These are phyloP conservation scores for Cryptotermes secundus DNA, from an alignment of 1,140 invertebrate species.

Conservation along the genomic window DNA sequence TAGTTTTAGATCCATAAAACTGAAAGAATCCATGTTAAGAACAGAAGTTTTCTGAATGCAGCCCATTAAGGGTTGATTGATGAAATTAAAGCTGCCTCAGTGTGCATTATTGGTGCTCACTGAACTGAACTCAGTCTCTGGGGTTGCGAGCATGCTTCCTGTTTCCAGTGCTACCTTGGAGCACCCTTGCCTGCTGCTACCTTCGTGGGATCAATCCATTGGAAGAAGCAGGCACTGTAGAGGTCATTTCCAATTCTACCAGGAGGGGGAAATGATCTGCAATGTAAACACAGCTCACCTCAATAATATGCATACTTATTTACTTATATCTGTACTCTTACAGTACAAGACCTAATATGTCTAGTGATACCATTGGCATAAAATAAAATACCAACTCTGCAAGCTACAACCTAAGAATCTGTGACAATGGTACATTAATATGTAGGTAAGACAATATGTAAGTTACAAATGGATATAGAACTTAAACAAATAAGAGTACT, in stretches of 20 bases:
- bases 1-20: not conserved
- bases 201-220: constrained; percentile 49
- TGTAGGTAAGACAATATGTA: too few species aligned
- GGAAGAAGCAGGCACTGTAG: constrained; percentile 35
- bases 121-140: constrained; percentile 18
- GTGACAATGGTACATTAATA: too few species aligned
- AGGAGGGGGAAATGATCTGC: constrained; percentile 63
- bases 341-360: too few species aligned
- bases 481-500: too few species aligned
- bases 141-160: constrained; percentile 14
- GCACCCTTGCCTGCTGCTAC: constrained; percentile 42
- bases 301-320: too few species aligned
- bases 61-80: not conserved
- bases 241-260: constrained; percentile 59
- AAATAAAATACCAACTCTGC: too few species aligned
- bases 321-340: too few species aligned
- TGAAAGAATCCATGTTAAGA: constrained; percentile 8
- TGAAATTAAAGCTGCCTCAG: constrained; percentile 24
- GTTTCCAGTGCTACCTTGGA: not conserved
- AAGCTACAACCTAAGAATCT: too few species aligned
- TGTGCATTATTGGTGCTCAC: not conserved
- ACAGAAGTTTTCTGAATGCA: constrained; percentile 19
- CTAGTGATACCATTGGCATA: too few species aligned
- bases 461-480: too few species aligned
- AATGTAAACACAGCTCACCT: constrained; percentile 27